phyloP scores from a whole-genome alignment of 2,888 invertebrate genomes.

The Callinectes sapidus region DNA sequence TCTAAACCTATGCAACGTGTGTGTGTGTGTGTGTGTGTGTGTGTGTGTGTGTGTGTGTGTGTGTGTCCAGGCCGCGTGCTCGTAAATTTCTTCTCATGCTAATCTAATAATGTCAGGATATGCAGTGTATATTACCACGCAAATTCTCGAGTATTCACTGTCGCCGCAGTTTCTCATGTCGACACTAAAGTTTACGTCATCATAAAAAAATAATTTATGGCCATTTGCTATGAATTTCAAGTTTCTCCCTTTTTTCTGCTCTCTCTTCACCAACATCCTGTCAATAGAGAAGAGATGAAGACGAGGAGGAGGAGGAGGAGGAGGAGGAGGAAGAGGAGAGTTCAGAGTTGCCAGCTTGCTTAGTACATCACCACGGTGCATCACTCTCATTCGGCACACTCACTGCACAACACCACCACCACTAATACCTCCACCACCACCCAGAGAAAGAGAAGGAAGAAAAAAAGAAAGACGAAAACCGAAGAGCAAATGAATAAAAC shows the following conservation, averaged over 20 bases:
- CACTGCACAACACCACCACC: conserved; percentile 7
- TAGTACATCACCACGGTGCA: conserved; percentile 3
- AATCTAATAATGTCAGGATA: conserved; percentile 4
- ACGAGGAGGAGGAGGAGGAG: not conserved
- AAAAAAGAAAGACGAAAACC: not conserved
- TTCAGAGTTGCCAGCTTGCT: not conserved
- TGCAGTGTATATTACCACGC: not conserved
- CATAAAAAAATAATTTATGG: not conserved
- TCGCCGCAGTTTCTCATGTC: conserved; percentile 12
- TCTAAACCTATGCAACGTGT: not conserved
- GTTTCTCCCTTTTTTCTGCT: not conserved
- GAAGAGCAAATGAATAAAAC: not conserved
- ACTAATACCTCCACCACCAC: not conserved
- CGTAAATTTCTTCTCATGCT: conserved; percentile 5
- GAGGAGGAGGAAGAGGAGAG: not conserved
- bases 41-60: not conserved
- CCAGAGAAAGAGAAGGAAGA: not conserved
- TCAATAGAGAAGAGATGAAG: not conserved
- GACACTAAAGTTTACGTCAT: not conserved
- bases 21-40: not conserved
- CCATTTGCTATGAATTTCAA: not conserved
- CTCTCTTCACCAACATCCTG: not conserved
- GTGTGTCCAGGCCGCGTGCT: not conserved
- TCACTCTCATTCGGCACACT: conserved; percentile 22
- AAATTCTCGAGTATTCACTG: conserved; percentile 2